Evolutionary conservation across 1,140 invertebrate species (phyloP).

Genomic region (Protaetia brevitarsis): DNA sequence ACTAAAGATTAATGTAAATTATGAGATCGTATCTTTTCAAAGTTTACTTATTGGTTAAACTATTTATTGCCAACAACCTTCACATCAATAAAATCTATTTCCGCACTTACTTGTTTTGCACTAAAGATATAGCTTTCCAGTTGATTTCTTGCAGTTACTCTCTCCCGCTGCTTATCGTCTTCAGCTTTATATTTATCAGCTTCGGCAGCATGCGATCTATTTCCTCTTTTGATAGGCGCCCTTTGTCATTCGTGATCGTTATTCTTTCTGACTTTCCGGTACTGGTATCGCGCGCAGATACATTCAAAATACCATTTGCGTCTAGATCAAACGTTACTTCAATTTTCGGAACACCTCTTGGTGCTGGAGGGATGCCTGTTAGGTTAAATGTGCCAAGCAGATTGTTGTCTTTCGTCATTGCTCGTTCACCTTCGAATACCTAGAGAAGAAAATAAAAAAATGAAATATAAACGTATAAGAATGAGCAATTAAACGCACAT

Average conservation of each 20-base stretch:
- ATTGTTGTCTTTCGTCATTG: constrained; percentile 47
- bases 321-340: constrained; percentile 80
- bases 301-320: constrained; percentile 77
- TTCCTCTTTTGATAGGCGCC: constrained; percentile 83
- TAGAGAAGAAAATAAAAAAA: too few relatives aligned
- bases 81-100: too few relatives aligned
- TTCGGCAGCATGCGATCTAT: constrained; percentile 90
- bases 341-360: constrained; percentile 90
- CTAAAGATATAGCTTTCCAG: constrained; percentile 82
- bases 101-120: constrained; percentile 65
- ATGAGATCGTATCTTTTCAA: background rate
- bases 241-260: constrained; percentile 91
- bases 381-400: constrained; percentile 60
- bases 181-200: constrained; percentile 69
- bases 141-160: constrained; percentile 70
- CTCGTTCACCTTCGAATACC: constrained; percentile 46
- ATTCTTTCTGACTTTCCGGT: constrained; percentile 75
- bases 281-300: constrained; percentile 73
- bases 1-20: background rate
- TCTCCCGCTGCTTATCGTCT: constrained; percentile 63
- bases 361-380: constrained; percentile 67
- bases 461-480: too few relatives aligned
- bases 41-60: background rate
- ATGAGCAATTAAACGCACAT: background rate
- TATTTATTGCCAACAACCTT: background rate